Evolutionary conservation across 2,888 invertebrate genomes (phyloP), one percentile per base, ranked within the genome.

Genomic region (Thysanoteuthis rhombus): DNA sequence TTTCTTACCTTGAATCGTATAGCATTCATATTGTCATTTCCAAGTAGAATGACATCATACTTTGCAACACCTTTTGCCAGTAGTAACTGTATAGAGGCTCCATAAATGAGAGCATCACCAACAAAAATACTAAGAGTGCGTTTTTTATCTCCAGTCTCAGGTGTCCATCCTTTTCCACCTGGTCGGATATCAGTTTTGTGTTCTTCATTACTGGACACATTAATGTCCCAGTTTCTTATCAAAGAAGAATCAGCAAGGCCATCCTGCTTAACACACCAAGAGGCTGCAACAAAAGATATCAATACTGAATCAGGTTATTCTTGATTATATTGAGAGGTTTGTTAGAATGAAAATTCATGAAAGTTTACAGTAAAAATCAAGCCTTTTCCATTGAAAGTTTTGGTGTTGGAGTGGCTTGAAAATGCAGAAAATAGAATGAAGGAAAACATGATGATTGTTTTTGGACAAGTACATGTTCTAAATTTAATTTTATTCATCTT

Each of bases 161-260:
- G 90, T 40, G 39, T 39, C 90, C 90, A 90, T 19, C 90, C 90
- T 90, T 90, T 39, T 90, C 40, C 90, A 90, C 90, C 90, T 25
- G 90, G 90, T 90, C 90, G 39, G 40, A 90, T 90, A 19, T n/a
- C 28, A 90, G 39, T 32, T 3, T 40, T 42, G 40, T 40, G 39
- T 90, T 90, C 90, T 90, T 90, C 38, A 90, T 90, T 90, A 38
- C 90, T 90, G 39, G 90, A 90, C 25, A 42, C 42, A 39, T 90
- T 32, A 90, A 90, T 90, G 25, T 90, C 90, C 90, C 90, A 90
- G 32, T 42, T 40, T 39, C 90, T 90, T 40, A 90, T 39, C 40
- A 90, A 90, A 16, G 90, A 90, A 25, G 90, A 39, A 90, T 90
- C 90, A 90, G 90, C 90, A 10, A 90, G 32, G 42, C 90, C 90